These are phyloP conservation scores for Drosophila rubida DNA, from an alignment of 2,888 invertebrate genomes.

Conservation along the genomic window DNA sequence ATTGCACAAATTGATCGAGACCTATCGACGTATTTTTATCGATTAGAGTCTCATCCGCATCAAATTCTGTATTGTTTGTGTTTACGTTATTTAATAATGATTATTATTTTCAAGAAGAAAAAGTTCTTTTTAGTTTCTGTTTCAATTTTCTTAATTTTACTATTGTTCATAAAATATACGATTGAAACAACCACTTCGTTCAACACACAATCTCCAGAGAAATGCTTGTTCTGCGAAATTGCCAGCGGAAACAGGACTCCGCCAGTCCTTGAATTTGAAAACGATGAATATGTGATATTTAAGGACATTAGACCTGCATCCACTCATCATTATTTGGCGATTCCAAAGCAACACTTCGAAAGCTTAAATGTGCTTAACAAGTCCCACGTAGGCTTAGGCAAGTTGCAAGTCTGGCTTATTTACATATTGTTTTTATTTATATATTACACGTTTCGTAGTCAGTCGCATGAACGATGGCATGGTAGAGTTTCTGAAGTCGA, in stretches of 20 bases:
- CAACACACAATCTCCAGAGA: neutral
- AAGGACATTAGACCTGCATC: constrained; percentile 93
- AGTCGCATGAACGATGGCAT: constrained; percentile 87
- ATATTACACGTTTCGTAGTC: constrained; percentile 86
- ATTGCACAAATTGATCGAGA: neutral
- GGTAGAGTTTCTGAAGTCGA: constrained; percentile 85
- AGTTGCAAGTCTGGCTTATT: constrained; percentile 69
- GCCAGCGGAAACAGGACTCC: constrained; percentile 86
- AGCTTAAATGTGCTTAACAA: constrained; percentile 89
- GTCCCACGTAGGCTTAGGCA: constrained; percentile 90
- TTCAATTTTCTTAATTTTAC: neutral
- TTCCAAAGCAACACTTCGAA: constrained; percentile 91
- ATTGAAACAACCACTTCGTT: neutral
- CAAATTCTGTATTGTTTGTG: constrained; percentile 4
- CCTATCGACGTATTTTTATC: constrained; percentile 4
- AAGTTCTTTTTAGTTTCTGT: constrained; percentile 14
- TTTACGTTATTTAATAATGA: constrained; percentile 29
- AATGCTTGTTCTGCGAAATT: constrained; percentile 92
- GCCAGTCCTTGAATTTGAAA: constrained; percentile 89
- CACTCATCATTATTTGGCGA: constrained; percentile 91
- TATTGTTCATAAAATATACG: constrained; percentile 29
- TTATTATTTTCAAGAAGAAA: constrained; percentile 21
- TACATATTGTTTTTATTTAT: neutral
- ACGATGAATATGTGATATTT: constrained; percentile 91
- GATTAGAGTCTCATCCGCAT: neutral